Percentiles rank a stretch among this genome's conserved stretches.
Evolutionary conservation across 2,797 vertebrate species (phyloP).

Genomic region (Melanotaenia boesemani): DNA sequence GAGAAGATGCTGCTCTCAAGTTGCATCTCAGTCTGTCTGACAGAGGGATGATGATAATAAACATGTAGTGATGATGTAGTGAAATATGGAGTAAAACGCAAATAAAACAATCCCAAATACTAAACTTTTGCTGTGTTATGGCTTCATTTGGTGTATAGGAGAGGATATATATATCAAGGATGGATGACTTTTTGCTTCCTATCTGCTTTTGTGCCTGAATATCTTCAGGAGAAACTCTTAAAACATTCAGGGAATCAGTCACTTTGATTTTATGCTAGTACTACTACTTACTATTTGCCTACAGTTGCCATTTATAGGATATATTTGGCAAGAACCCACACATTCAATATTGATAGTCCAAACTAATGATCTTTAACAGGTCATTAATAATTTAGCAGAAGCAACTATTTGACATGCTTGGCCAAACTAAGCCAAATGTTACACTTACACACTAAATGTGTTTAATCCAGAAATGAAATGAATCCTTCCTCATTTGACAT

Average conservation of each 20-base stretch:
- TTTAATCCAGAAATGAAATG: constrained; percentile 25
- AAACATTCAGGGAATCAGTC: neutral
- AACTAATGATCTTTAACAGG: constrained; percentile 30
- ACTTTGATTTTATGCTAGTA: neutral
- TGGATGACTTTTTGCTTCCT: constrained; percentile 3
- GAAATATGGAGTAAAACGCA: constrained; percentile 37
- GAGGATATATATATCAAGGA: neutral
- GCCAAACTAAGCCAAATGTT: constrained; percentile 12
- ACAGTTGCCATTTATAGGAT: constrained; percentile 1
- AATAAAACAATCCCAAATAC: constrained; percentile 35
- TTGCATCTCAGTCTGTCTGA: constrained; percentile 44
- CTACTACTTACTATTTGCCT: neutral
- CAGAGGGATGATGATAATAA: constrained; percentile 48
- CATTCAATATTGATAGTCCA: constrained; percentile 16
- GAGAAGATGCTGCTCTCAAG: constrained; percentile 26
- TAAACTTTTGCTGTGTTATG: constrained; percentile 16
- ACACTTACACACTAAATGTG: constrained; percentile 44
- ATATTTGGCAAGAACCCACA: constrained; percentile 5
- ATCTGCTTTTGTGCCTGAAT: constrained; percentile 5
- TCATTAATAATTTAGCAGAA: constrained; percentile 41
- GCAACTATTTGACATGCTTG: constrained; percentile 30
- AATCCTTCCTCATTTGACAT: neutral
- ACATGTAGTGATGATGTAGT: constrained; percentile 36
- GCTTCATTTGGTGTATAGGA: neutral
- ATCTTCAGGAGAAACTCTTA: neutral